These are phyloP conservation scores for Drosophila ochracea DNA, from an alignment of 2,888 invertebrate genomes.

Conservation along the genomic window DNA sequence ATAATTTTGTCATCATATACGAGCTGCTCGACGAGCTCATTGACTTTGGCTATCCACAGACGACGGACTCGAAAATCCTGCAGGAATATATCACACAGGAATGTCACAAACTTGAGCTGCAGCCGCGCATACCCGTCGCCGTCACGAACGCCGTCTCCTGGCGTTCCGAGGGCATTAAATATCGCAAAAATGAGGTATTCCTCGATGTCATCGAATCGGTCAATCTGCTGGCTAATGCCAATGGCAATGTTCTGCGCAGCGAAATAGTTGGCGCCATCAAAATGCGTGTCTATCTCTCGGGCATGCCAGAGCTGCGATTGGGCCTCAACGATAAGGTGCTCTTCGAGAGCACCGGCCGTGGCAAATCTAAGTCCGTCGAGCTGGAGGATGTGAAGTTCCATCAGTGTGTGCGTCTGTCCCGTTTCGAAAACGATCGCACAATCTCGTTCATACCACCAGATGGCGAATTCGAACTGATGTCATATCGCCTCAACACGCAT, in stretches of 20 bases:
- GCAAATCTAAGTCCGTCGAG: conserved; percentile 99
- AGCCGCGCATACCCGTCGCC: conserved; percentile 98
- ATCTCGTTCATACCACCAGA: conserved; percentile 99
- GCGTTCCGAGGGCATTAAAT: conserved; percentile 99
- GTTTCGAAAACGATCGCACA: conserved; percentile 99
- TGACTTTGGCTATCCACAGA: conserved; percentile 99
- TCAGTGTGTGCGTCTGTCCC: conserved; percentile 97
- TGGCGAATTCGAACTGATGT: conserved; percentile 99
- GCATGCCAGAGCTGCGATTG: conserved; percentile 98
- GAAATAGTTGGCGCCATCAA: conserved; percentile 99
- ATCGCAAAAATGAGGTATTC: conserved; percentile 99
- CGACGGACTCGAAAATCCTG: conserved; percentile 98
- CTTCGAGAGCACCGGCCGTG: conserved; percentile 98
- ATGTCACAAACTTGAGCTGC: conserved; percentile 98
- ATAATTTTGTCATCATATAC: conserved; percentile 99
- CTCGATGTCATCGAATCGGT: conserved; percentile 99
- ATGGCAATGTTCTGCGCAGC: conserved; percentile 97
- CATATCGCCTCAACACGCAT: conserved; percentile 97
- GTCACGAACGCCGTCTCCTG: conserved; percentile 99
- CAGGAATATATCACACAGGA: conserved; percentile 99
- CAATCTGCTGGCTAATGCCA: conserved; percentile 97
- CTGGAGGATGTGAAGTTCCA: conserved; percentile 99
- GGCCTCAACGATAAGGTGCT: conserved; percentile 99
- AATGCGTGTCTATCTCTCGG: conserved; percentile 98
- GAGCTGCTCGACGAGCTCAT: conserved; percentile 98